Evolutionary conservation across 35 echinoderm and acorn worm genomes (phyloP), one percentile per base, ranked within the genome.

Genomic region (Diadema setosum): DNA sequence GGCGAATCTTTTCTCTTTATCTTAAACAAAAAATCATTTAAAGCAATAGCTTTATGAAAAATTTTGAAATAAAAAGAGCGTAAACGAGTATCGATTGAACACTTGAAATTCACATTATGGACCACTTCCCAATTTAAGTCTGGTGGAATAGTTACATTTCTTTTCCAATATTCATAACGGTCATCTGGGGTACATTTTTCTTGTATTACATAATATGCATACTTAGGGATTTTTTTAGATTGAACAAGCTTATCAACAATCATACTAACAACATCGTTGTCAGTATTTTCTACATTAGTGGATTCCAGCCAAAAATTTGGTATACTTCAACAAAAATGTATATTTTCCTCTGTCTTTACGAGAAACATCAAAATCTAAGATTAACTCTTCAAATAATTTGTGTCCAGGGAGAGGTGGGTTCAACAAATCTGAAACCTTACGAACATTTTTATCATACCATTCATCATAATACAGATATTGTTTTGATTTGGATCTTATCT

Each of bases 1-100:
- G 78, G 78, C 9, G 78, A 82, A 44, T 82, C 78, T 34, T 65
- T 65, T 65, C 60, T 65, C 60, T 65, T 24, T 14, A 65, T 65
- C 60, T 65, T 39, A n/a, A n/a, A n/a, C n/a, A n/a, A n/a, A n/a
- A n/a, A n/a, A n/a, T n/a, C n/a, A n/a, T n/a, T n/a, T n/a, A 34
- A 78, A 12, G 78, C 36, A 4, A 82, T 82, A 8, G 39, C 7
- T 82, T 42, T 82, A 48, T 82, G 78, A 46, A 82, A 82, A 44
- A 82, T 6, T 16, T 46, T 82, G 78, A 82, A 82, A 82, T 45
- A 82, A 82, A 82, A 82, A 44, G 3, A 42, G n/a, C 40, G 37
- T 17, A 82, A 82, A 29, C 49, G 5, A 45, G 78, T 82, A 45
- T 82, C 78, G 49, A 46, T 82, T 7, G 78, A 23, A 48, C 36